These are phyloP conservation scores for Eupristina koningsbergeri DNA, from an alignment of 1,140 invertebrate genomes.

Conservation along the genomic window DNA sequence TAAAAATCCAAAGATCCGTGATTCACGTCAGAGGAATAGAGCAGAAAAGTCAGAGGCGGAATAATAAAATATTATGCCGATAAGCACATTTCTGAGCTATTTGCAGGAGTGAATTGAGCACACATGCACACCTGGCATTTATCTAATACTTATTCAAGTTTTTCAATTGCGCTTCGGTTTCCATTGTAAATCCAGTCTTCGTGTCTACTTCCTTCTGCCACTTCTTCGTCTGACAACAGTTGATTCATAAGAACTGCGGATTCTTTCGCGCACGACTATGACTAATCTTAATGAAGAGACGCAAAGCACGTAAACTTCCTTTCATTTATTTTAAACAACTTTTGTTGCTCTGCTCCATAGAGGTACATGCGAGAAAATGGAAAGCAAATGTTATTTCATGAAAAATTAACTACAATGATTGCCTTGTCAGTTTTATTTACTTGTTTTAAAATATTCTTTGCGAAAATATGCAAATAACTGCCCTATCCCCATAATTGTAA, in stretches of 20 bases:
- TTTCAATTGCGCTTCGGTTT: slow-evolving; percentile 15
- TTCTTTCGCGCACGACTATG: slow-evolving; percentile 1
- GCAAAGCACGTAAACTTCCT: slow-evolving; percentile 40
- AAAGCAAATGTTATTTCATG: neutral
- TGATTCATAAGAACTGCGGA: slow-evolving; percentile 32
- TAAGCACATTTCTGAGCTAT: neutral
- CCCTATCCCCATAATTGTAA: neutral
- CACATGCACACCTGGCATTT: neutral
- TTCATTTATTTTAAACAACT: slow-evolving; percentile 31
- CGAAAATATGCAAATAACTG: neutral
- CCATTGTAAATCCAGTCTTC: slow-evolving; percentile 27
- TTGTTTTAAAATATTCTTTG: neutral
- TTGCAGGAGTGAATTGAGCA: neutral
- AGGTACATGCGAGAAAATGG: neutral
- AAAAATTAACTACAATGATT: neutral
- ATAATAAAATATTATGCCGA: neutral
- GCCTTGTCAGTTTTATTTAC: neutral
- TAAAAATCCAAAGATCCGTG: neutral
- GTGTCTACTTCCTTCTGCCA: neutral
- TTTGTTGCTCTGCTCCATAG: neutral
- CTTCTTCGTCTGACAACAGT: neutral
- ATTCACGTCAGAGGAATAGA: no score
- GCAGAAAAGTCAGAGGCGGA: no score
- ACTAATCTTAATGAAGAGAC: slow-evolving; percentile 43
- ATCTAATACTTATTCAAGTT: slow-evolving; percentile 20